These are phyloP conservation scores for Acropora yongei DNA, from an alignment of 64 coral and sea anemone genomes.

Conservation along the genomic window DNA sequence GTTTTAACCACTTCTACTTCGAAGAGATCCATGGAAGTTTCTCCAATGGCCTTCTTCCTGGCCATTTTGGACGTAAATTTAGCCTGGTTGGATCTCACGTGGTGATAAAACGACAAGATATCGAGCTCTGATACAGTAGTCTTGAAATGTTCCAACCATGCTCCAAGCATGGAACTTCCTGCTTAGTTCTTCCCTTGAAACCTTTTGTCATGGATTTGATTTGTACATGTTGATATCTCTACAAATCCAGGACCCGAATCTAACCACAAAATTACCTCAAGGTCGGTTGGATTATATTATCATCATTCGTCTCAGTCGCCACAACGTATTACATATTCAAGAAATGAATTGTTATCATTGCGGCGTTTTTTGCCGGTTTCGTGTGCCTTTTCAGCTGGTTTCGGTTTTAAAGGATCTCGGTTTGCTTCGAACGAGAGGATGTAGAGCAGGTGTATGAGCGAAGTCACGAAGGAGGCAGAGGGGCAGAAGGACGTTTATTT, in stretches of 20 bases:
- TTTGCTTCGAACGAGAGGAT: constrained; percentile 11
- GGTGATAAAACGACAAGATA: neutral
- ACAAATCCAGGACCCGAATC: neutral
- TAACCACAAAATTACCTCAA: constrained; percentile 10
- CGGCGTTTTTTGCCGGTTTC: neutral
- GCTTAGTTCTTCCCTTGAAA: neutral
- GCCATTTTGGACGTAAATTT: neutral
- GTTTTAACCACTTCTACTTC: neutral
- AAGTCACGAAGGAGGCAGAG: neutral
- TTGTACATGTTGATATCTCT: neutral
- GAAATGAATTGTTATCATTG: constrained; percentile 6
- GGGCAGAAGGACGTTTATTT: neutral
- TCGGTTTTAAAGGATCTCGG: neutral
- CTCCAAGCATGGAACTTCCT: neutral
- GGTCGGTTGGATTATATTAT: neutral
- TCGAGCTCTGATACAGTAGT: neutral
- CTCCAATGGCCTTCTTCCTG: neutral
- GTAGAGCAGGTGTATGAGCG: neutral
- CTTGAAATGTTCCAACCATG: neutral
- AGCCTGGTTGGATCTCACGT: neutral
- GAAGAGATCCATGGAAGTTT: neutral
- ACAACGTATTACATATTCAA: neutral
- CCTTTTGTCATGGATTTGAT: neutral
- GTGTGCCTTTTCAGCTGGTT: neutral
- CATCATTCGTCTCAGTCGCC: constrained; percentile 6